Evolutionary conservation across 2,797 vertebrate species (phyloP), one percentile per base, ranked within the genome.

Genomic region (Nasua narica): DNA sequence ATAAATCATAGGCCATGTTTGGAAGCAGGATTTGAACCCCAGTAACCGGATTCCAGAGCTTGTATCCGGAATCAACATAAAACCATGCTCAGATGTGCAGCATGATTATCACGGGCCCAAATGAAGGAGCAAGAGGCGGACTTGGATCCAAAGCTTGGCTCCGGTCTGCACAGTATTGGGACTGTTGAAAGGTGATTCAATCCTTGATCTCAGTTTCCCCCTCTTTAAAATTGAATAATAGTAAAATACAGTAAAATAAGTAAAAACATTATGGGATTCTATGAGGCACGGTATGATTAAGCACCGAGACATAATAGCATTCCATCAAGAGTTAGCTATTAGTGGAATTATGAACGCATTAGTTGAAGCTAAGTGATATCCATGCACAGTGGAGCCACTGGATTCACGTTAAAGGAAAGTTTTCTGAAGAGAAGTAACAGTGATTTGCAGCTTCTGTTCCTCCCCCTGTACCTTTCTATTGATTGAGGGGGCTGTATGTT

Each of bases 371-470:
- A 37, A 62, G 18, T 15, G 56, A 15, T 18, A 9, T 32, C 23
- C 0, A 0, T n/a, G 25, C 70, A n/a, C n/a, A 60, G 1, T 12
- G 40, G 62, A 83, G 37, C 4, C 25, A 37, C 9, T 76, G 95
- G 96, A 96, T 84, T 93, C 76, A 97, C 97, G 60, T 85, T 81
- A 84, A 96, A 94, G 37, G 60, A 21, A 94, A 93, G 23, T 74
- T 94, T 84, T 97, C 94, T 52, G 82, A 91, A 96, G 69, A 67
- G 91, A 96, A 76, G 94, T 94, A 92, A 81, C 82, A 91, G 91
- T 97, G 97, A 98, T 97, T 90, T 97, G 97, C 70, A 97, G 60
- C 82, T 91, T 43, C 46, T 58, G 91, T 97, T 94, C 97, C 81
- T 85, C 13, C 60, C 62, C 69, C 7, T 2, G 23, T 92, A 95